Percentiles rank a stretch among this genome's conserved stretches.
Evolutionary conservation across 2,797 vertebrate species (phyloP).

Genomic region (Alectoris magna): DNA sequence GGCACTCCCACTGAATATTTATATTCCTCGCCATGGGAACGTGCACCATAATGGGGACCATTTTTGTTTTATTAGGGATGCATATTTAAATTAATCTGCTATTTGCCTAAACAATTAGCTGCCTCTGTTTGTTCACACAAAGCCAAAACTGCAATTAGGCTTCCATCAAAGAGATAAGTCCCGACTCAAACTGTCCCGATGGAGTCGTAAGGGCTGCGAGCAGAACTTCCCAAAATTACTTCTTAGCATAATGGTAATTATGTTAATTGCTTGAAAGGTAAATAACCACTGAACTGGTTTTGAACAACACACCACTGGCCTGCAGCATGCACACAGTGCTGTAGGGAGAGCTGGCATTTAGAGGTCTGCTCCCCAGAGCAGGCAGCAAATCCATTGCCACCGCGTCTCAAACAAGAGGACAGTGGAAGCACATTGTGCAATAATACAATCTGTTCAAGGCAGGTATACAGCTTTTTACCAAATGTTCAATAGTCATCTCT

Average conservation of each 20-base stretch:
- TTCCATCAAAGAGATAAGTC: slow-evolving; percentile 85
- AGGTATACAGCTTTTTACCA: background rate
- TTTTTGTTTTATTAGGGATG: slow-evolving; percentile 87
- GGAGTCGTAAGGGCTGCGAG: slow-evolving; percentile 79
- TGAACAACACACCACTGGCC: slow-evolving; percentile 37
- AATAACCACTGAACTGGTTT: slow-evolving; percentile 83
- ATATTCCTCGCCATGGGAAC: slow-evolving; percentile 82
- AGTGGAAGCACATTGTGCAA: rapidly evolving
- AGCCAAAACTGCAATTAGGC: slow-evolving; percentile 87
- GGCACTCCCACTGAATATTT: slow-evolving; percentile 83
- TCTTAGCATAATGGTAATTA: slow-evolving; percentile 85
- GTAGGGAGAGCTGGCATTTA: too few relatives aligned
- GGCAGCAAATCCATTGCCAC: background rate
- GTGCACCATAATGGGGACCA: slow-evolving; percentile 82
- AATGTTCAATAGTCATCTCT: background rate
- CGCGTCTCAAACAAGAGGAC: background rate
- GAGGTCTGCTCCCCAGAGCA: background rate
- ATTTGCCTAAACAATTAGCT: slow-evolving; percentile 88
- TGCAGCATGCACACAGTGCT: background rate
- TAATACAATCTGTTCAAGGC: background rate
- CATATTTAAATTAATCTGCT: slow-evolving; percentile 90
- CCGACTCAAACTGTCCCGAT: slow-evolving; percentile 81
- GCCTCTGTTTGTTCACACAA: slow-evolving; percentile 81
- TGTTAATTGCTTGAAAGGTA: slow-evolving; percentile 86
- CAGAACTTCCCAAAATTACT: slow-evolving; percentile 84